Evolutionary conservation across 2,888 invertebrate genomes (phyloP).

Genomic region (Meandrusa payeni): DNA sequence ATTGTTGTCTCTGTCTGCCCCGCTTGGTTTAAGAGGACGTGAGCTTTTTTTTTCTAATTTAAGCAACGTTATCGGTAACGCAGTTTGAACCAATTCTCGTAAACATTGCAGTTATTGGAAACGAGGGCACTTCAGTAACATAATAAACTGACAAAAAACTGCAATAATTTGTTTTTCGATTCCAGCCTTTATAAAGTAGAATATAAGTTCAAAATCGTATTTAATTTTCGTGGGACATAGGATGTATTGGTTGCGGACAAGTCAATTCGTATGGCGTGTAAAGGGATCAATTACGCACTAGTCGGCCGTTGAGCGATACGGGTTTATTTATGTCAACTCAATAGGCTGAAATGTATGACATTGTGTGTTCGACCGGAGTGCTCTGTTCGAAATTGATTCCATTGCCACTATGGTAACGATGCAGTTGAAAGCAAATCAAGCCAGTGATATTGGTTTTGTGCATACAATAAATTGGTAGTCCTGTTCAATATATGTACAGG

Average conservation of each 20-base stretch:
- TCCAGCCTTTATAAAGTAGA: too few species aligned
- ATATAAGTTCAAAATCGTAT: conserved; percentile 6
- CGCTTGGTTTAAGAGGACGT: too few species aligned
- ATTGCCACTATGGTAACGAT: conserved; percentile 1
- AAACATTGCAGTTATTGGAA: too few species aligned
- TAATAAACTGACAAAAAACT: neutral
- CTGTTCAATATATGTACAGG: too few species aligned
- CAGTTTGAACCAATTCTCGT: too few species aligned
- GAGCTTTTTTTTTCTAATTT: too few species aligned
- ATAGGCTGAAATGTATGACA: conserved; percentile 42
- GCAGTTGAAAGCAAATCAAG: conserved; percentile 17
- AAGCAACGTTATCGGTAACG: too few species aligned
- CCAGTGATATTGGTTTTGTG: neutral
- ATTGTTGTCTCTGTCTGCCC: too few species aligned
- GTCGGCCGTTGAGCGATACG: conserved; percentile 44
- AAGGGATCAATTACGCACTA: conserved; percentile 48
- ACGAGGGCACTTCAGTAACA: too few species aligned
- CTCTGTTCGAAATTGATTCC: conserved; percentile 13
- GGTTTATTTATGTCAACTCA: conserved; percentile 43
- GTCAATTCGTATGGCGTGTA: conserved; percentile 37
- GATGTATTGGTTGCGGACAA: conserved; percentile 13
- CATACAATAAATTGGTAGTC: too few species aligned
- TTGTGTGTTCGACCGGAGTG: conserved; percentile 24
- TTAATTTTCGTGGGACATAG: conserved; percentile 7
- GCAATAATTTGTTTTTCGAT: too few species aligned